Conservation (phyloP, 2,888 invertebrate species). For the Plemyria rubiginata region DNA sequence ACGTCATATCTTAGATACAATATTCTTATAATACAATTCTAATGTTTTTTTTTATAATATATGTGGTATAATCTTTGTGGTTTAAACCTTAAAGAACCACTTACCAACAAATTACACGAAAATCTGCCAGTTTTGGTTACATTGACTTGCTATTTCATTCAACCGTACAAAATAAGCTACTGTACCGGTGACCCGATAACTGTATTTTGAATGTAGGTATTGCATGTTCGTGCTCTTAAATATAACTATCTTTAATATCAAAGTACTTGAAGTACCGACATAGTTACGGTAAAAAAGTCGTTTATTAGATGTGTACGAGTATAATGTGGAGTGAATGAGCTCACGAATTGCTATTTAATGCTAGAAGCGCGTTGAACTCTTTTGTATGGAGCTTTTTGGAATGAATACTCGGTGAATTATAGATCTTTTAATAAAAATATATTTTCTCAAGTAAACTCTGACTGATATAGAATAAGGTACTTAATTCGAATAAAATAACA, state of each 20-base stretch:
- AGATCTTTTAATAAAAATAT: background rate
- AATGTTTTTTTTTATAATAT: too few species aligned
- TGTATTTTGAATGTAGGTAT: conserved; percentile 4
- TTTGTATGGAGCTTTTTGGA: conserved; percentile 53
- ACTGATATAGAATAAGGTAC: too few species aligned
- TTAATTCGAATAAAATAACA: too few species aligned
- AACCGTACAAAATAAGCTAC: conserved; percentile 4
- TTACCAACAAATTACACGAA: background rate
- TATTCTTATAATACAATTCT: too few species aligned
- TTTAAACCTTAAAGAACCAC: too few species aligned
- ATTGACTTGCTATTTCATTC: conserved; percentile 3
- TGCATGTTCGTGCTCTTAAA: conserved; percentile 14
- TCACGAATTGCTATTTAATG: conserved; percentile 42
- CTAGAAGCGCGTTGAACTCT: conserved; percentile 71
- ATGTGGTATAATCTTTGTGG: too few species aligned
- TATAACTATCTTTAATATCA: conserved; percentile 6
- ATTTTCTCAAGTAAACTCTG: too few species aligned
- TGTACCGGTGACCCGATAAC: conserved; percentile 2
- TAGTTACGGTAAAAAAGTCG: conserved; percentile 9
- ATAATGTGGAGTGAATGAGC: conserved; percentile 43
- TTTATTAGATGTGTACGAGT: background rate
- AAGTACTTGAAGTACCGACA: background rate
- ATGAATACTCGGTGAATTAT: conserved; percentile 6
- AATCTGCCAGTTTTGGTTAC: background rate
- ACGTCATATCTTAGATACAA: background rate